phyloP scores from a whole-genome alignment of 2,888 invertebrate species.

The Coenonympha arcania region DNA sequence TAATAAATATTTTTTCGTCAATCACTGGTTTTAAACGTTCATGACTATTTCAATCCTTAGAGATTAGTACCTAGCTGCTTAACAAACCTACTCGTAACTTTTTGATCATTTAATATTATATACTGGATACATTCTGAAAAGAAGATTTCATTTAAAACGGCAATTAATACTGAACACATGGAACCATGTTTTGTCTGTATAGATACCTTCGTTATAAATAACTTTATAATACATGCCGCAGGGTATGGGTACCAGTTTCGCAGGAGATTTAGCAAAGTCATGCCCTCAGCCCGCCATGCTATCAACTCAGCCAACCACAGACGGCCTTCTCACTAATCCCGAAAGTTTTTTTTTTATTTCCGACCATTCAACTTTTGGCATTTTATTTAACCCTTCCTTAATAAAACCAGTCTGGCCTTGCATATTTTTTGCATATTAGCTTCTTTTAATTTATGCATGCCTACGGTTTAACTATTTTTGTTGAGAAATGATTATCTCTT shows the following conservation, averaged over 20 bases:
- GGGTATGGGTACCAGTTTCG: constrained; percentile 19
- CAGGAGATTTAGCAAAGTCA: constrained; percentile 41
- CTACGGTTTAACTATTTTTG: neutral
- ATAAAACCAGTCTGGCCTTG: constrained; percentile 14
- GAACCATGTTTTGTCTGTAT: neutral
- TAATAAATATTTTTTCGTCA: no score
- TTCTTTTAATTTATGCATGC: neutral
- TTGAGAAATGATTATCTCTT: no score
- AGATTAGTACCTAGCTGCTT: no score
- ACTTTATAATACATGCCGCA: constrained; percentile 9
- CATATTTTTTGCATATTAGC: constrained; percentile 7
- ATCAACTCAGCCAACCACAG: constrained; percentile 49
- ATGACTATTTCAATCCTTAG: no score
- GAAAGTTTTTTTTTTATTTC: constrained; percentile 49
- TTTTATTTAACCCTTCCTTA: constrained; percentile 54
- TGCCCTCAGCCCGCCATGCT: constrained; percentile 56
- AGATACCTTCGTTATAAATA: neutral
- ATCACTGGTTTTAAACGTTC: no score
- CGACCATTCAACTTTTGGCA: constrained; percentile 41
- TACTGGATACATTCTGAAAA: neutral
- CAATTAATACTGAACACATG: neutral
- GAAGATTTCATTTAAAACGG: neutral
- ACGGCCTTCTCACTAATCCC: constrained; percentile 49
- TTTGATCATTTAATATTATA: no score
- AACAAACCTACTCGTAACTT: no score